A percentile compares a stretch with the other conserved stretches of the same genome.
Conservation (phyloP, 1,140 invertebrate genomes). For the Orchestia grillus region DNA sequence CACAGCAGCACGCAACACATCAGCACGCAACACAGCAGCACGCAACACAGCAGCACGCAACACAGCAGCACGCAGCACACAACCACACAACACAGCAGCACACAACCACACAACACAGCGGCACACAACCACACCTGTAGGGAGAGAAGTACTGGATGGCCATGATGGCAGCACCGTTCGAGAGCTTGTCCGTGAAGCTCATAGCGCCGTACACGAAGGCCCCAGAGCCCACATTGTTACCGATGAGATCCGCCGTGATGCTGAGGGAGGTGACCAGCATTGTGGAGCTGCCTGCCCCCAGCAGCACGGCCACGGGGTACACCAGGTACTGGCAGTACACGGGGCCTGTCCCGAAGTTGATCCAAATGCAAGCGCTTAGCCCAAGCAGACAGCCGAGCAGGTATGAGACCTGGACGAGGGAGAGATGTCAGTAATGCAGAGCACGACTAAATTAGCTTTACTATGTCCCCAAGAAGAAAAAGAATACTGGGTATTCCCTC, state of each 20-base stretch:
- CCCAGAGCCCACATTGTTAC: slow-evolving; percentile 81
- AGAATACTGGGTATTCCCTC: no score
- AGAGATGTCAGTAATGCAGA: background rate
- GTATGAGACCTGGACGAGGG: slow-evolving; percentile 60
- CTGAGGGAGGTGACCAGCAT: slow-evolving; percentile 91
- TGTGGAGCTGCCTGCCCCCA: slow-evolving; percentile 86
- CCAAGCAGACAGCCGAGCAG: slow-evolving; percentile 62
- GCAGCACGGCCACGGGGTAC: slow-evolving; percentile 80
- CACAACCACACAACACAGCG: background rate
- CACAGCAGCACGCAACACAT: background rate
- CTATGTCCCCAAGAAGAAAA: no score
- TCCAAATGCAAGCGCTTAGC: slow-evolving; percentile 30
- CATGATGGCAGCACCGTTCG: slow-evolving; percentile 87
- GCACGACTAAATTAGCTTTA: no score
- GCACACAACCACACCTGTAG: slow-evolving; percentile 60
- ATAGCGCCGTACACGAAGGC: slow-evolving; percentile 96
- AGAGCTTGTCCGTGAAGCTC: slow-evolving; percentile 95
- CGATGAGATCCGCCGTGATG: slow-evolving; percentile 91
- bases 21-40: background rate
- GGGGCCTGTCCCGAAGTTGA: slow-evolving; percentile 73
- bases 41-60: background rate
- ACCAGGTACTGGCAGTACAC: slow-evolving; percentile 78
- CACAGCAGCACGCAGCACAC: slow-evolving; percentile 18
- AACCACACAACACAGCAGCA: background rate
- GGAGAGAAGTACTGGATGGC: slow-evolving; percentile 78